Conservation (phyloP, 1,140 invertebrate species). For the Drosophila sp. region DNA sequence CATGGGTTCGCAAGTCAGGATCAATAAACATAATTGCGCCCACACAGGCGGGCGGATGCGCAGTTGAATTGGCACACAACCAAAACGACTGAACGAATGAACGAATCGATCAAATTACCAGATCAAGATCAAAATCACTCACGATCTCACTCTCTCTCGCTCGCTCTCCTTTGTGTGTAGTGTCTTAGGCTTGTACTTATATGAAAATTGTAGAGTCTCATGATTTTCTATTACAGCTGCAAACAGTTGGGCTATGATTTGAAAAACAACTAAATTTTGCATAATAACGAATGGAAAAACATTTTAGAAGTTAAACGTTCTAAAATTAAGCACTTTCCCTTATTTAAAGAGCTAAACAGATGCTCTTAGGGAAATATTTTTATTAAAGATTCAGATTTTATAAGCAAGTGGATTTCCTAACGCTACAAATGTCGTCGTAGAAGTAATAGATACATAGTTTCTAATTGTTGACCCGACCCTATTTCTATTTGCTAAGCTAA, state of each 20-base stretch:
- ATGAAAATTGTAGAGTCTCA: neutral
- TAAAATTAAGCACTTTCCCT: too few species aligned
- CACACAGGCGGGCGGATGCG: conserved; percentile 75
- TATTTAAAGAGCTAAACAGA: too few species aligned
- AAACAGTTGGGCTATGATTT: neutral
- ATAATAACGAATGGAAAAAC: too few species aligned
- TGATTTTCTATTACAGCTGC: neutral
- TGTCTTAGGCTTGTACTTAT: neutral
- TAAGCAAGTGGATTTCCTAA: too few species aligned
- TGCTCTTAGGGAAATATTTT: too few species aligned
- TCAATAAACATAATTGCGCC: conserved; percentile 71
- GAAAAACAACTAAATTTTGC: too few species aligned
- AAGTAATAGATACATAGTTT: too few species aligned
- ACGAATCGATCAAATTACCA: conserved; percentile 57
- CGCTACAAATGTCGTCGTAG: too few species aligned
- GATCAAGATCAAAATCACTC: conserved; percentile 47
- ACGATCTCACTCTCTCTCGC: conserved; percentile 34
- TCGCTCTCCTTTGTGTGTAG: neutral
- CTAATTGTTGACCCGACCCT: too few species aligned
- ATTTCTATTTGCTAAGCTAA: too few species aligned
- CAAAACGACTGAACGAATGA: conserved; percentile 22
- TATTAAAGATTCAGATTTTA: too few species aligned
- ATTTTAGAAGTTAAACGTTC: too few species aligned
- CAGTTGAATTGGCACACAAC: conserved; percentile 69
- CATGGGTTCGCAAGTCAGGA: conserved; percentile 58